Base-by-base conservation (phyloP, 2,797 vertebrate species). In the Pachyuromys duprasi region DNA sequence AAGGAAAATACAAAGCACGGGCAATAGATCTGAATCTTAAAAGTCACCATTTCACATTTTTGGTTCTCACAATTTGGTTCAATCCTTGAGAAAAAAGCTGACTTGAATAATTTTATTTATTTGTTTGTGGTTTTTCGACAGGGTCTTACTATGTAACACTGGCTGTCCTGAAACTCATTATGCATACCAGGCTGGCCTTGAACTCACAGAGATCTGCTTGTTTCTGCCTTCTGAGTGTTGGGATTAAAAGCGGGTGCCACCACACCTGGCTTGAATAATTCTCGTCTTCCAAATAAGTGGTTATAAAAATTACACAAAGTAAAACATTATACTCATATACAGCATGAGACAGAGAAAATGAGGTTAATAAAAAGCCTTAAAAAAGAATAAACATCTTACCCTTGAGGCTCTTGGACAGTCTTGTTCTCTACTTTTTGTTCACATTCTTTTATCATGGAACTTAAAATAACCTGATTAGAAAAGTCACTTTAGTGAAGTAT, bases 401-500 rank as follows among this genome's bases (percentile, higher is more conserved):
- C 99, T 98, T 99, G 99, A 2, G 99, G 99, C 90, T 99, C 99
- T 97, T 99, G 99, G 97, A 99, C 99, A 31, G 98, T 99, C 98
- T 99, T 99, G 98, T 99, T 99, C 98, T 99, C 99, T 98, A 99
- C 99, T 99, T 99, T 99, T 98, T 99, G 99, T 98, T 99, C 99
- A 97, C 99, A 99, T 98, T 99, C 99, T 98, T 99, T 99, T 98
- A 99, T 99, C 99, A 99, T 99, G 79, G 99, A 99, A 97, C 99
- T 99, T 97, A 99, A 99, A 98, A 99, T 99, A 98, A 99, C 99
- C 99, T 99, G 98, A 81, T 89, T 63, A 55, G 79, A 97, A 97
- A 95, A 93, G 98, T 69, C 39, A 95, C 36, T 62, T 90, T 26
- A 91, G 84, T 89, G 36, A 94, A 95, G 84, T 82, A 90, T 1